phyloP scores from a whole-genome alignment of 2,113 vertebrate species.

The Aphelocoma coerulescens region DNA sequence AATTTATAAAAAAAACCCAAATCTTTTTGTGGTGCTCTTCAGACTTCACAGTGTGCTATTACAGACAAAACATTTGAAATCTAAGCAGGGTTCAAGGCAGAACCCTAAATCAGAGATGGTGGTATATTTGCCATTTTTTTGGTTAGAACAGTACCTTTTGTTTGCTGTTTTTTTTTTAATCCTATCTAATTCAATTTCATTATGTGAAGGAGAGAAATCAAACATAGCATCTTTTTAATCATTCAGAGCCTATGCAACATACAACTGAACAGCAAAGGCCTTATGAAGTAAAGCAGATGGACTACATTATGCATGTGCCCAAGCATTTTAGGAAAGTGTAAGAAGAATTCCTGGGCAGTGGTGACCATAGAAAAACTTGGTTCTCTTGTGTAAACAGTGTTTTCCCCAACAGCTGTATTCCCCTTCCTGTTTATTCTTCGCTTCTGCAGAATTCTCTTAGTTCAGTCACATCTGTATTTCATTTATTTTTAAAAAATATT shows the following conservation, averaged over 20 bases:
- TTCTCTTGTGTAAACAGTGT: slow-evolving; percentile 58
- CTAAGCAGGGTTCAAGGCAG: not conserved
- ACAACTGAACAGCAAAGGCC: not conserved
- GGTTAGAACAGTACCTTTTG: not conserved
- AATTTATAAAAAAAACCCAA: not conserved
- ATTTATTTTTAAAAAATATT: slow-evolving; percentile 47
- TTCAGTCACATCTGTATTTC: slow-evolving; percentile 43
- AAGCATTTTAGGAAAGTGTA: slow-evolving; percentile 35
- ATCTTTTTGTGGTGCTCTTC: not conserved
- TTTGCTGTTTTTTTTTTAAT: not conserved
- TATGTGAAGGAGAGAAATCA: not conserved
- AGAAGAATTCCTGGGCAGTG: slow-evolving; percentile 46
- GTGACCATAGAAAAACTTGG: not conserved
- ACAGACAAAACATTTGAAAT: not conserved
- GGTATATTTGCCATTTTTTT: not conserved
- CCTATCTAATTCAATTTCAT: not conserved
- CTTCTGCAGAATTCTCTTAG: slow-evolving; percentile 33
- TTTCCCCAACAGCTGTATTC: slow-evolving; percentile 63
- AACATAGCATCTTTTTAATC: not conserved
- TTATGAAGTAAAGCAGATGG: slow-evolving; percentile 41
- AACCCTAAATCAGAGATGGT: not conserved
- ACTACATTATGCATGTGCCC: slow-evolving; percentile 27
- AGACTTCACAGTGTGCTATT: not conserved
- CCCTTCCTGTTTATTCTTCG: slow-evolving; percentile 63
- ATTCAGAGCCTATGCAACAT: not conserved